Percentiles rank a stretch among this genome's conserved stretches.
Evolutionary conservation across 2,113 vertebrate genomes (phyloP).

Genomic region (Mus spicilegus): DNA sequence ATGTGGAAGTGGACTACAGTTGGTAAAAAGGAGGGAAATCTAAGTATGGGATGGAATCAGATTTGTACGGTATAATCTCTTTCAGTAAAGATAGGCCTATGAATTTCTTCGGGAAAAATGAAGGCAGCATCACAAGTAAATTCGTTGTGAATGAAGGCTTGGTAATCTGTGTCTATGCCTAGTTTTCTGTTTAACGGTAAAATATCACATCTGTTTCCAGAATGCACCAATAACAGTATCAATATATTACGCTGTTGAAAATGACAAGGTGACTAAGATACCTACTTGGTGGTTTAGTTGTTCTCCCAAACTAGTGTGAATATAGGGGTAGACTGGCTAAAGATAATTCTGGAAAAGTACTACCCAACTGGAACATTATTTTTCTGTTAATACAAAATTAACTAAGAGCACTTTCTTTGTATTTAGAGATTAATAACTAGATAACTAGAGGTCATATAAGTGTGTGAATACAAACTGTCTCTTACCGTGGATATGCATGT

Average conservation of each 20-base stretch:
- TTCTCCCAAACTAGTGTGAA: background rate
- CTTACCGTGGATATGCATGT: background rate
- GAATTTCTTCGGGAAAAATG: background rate
- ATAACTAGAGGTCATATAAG: background rate
- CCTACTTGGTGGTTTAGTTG: constrained; percentile 14
- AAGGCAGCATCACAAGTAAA: background rate
- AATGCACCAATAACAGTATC: background rate
- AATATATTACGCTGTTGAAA: background rate
- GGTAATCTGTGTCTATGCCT: background rate
- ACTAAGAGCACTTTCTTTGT: background rate
- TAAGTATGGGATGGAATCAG: background rate
- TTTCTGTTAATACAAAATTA: constrained; percentile 27
- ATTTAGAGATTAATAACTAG: constrained; percentile 35
- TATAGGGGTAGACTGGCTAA: background rate
- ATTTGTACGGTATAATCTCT: background rate
- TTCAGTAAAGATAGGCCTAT: constrained; percentile 11
- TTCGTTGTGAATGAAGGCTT: background rate
- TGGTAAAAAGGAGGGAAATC: constrained; percentile 22
- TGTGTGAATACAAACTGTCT: background rate
- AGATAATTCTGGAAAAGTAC: background rate
- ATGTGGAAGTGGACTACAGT: background rate
- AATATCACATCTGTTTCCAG: background rate
- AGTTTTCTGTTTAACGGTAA: constrained; percentile 21
- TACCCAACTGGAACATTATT: background rate
- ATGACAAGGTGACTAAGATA: constrained; percentile 38